These are phyloP conservation scores for Myripristis murdjan DNA, from an alignment of 2,797 vertebrate species.

Conservation along the genomic window DNA sequence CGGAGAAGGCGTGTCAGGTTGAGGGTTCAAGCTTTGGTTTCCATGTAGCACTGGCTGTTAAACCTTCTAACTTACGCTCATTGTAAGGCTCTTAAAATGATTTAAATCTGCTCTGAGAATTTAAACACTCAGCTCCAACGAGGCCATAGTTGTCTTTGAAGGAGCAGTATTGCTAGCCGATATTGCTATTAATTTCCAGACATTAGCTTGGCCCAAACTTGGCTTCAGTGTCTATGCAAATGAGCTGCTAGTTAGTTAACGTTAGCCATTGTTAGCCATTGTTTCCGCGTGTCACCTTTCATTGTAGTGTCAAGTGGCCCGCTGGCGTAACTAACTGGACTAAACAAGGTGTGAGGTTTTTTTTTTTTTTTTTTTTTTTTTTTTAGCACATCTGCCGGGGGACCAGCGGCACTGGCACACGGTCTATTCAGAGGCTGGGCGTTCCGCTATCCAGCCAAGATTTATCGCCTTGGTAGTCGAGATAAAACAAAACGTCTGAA, in stretches of 20 bases:
- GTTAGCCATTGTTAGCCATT: not conserved
- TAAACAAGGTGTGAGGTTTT: not conserved
- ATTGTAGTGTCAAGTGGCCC: not conserved
- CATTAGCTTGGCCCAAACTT: not conserved
- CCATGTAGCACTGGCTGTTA: not conserved
- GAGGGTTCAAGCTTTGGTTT: slow-evolving; percentile 10
- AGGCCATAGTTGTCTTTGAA: not conserved
- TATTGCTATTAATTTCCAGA: not conserved
- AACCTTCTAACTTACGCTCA: not conserved
- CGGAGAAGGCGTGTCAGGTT: slow-evolving; percentile 69
- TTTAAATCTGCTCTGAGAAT: not conserved
- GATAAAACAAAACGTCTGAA: not conserved
- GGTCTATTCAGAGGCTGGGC: not conserved
- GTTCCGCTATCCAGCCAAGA: not conserved
- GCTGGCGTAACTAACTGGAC: not conserved
- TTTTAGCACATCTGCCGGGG: not conserved
- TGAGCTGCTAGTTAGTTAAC: not conserved
- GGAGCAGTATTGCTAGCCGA: not conserved
- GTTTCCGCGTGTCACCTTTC: not conserved
- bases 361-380: no score
- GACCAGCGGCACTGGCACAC: not conserved
- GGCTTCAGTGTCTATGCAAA: not conserved
- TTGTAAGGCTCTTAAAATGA: not conserved
- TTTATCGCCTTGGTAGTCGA: not conserved
- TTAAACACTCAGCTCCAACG: not conserved